Evolutionary conservation across 2,888 invertebrate genomes (phyloP).

Genomic region (Lycocerus yunnanus): DNA sequence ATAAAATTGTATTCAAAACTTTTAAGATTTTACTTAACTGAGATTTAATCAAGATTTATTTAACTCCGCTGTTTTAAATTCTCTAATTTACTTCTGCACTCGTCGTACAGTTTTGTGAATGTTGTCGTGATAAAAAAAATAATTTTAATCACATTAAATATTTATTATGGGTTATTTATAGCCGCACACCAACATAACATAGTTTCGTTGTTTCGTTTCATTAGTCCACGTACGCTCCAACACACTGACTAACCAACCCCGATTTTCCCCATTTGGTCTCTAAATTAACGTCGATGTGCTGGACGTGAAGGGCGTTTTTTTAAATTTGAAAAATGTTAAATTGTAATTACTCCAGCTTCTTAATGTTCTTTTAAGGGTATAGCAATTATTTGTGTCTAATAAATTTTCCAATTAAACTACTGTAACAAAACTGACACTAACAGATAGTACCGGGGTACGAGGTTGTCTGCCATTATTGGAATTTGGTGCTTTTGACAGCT

Average conservation of each 20-base stretch:
- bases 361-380: not conserved
- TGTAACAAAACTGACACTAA: not conserved
- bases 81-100: not conserved
- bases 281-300: not conserved
- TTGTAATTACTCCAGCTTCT: not conserved
- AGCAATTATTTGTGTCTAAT: not conserved
- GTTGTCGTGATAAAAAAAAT: too few relatives aligned
- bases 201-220: too few relatives aligned
- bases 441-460: not conserved
- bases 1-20: not conserved
- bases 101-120: not conserved
- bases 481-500: not conserved
- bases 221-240: too few relatives aligned
- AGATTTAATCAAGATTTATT: not conserved
- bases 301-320: not conserved
- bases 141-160: too few relatives aligned
- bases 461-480: not conserved
- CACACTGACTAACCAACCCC: too few relatives aligned
- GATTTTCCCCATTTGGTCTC: too few relatives aligned
- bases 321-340: not conserved
- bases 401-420: not conserved
- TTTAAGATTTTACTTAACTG: not conserved
- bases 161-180: too few relatives aligned
- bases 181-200: too few relatives aligned
- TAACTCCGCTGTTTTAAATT: too few relatives aligned